Conservation (phyloP, 1,140 invertebrate species). For the Drosophila murphyi region DNA sequence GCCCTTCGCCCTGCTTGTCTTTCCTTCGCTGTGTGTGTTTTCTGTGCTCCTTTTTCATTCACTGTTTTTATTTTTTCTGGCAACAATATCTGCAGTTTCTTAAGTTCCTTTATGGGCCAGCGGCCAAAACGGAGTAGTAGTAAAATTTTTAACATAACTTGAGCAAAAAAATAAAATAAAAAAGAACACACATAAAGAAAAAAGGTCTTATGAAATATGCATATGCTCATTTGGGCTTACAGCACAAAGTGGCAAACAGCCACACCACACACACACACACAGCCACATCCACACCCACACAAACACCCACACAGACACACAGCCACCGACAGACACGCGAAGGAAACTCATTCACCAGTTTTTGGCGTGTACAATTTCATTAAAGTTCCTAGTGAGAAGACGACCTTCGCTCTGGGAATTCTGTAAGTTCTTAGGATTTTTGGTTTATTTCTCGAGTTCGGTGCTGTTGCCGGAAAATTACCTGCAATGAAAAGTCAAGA, state of each 20-base stretch:
- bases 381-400: constrained; percentile 59
- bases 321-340: constrained; percentile 12
- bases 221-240: constrained; percentile 72
- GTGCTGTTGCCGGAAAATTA: background rate
- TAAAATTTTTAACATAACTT: constrained; percentile 73
- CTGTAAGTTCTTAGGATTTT: background rate
- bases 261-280: constrained; percentile 30
- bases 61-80: constrained; percentile 19
- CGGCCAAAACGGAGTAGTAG: constrained; percentile 48
- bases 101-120: constrained; percentile 49
- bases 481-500: constrained; percentile 7
- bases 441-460: background rate
- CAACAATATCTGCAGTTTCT: constrained; percentile 44
- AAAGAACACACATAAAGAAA: constrained; percentile 39
- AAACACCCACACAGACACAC: constrained; percentile 22
- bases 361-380: constrained; percentile 57
- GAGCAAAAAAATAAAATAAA: constrained; percentile 23
- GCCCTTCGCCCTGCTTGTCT: constrained; percentile 32
- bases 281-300: constrained; percentile 12
- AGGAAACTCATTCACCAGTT: constrained; percentile 33
- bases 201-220: constrained; percentile 80
- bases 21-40: background rate
- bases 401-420: constrained; percentile 59
- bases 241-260: constrained; percentile 32
- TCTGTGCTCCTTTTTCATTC: background rate